Conservation (phyloP, 2,888 invertebrate species). For the Macropis europaea region DNA sequence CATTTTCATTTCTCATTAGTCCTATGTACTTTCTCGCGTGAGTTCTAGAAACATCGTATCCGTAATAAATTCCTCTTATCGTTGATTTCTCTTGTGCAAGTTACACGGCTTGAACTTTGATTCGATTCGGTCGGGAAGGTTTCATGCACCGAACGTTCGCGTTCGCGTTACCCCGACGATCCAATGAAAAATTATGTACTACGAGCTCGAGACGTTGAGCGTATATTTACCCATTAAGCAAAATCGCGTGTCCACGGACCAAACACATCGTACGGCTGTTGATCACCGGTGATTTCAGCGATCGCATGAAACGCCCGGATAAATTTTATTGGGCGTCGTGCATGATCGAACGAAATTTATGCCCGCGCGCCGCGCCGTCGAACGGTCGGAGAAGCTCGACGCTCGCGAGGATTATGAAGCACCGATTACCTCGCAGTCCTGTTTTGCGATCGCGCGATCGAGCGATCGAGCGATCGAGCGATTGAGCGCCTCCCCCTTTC, state of each 20-base stretch:
- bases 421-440: conserved; percentile 17
- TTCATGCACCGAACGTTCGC: not conserved
- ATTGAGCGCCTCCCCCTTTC: not conserved
- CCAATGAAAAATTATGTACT: not conserved
- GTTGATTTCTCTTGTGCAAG: conserved; percentile 11
- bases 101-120: conserved; percentile 2
- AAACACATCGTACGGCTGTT: conserved; percentile 13
- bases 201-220: not conserved
- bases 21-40: conserved; percentile 1
- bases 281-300: not conserved
- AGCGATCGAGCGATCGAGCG: no score
- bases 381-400: conserved; percentile 12
- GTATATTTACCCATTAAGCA: not conserved
- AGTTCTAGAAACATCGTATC: not conserved
- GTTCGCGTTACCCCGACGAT: not conserved
- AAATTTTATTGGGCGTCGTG: conserved; percentile 1
- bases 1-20: conserved; percentile 33
- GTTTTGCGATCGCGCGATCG: conserved; percentile 3
- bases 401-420: conserved; percentile 7
- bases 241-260: not conserved
- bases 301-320: not conserved
- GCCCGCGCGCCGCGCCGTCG: conserved; percentile 3
- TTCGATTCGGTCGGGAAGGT: not conserved
- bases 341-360: conserved; percentile 8
- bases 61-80: conserved; percentile 2